Conservation (phyloP, 2,888 invertebrate species). For the Liopterus haemorrhoidalis region DNA sequence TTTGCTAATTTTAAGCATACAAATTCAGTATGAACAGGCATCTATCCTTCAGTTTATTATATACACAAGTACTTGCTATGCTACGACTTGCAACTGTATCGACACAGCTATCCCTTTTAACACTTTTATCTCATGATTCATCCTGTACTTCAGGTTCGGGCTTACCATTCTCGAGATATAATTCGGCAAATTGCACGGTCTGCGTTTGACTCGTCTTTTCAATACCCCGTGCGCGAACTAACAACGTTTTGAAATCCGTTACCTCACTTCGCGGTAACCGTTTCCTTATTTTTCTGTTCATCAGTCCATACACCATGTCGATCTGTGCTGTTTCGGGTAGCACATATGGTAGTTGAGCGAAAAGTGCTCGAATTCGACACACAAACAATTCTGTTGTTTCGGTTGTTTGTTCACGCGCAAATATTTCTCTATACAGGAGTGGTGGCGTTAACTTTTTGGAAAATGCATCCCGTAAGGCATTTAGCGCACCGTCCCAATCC, state of each 20-base stretch:
- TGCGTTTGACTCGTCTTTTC: no score
- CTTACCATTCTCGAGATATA: no score
- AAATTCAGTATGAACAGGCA: no score
- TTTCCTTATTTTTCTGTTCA: neutral
- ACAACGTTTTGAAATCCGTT: neutral
- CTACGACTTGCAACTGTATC: no score
- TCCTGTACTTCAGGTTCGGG: no score
- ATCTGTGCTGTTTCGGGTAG: neutral
- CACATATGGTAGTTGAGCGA: neutral
- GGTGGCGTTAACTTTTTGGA: neutral
- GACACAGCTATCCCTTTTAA: no score
- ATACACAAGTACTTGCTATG: no score
- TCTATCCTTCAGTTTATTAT: no score
- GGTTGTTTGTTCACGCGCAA: neutral
- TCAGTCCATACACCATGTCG: neutral
- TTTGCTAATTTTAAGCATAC: no score
- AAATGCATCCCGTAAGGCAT: neutral
- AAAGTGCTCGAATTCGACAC: neutral
- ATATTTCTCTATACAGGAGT: neutral
- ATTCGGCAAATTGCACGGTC: no score
- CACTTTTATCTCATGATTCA: no score
- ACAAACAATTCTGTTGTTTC: neutral
- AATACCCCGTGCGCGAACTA: neutral
- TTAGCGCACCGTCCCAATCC: neutral
- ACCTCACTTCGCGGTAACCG: neutral